Conservation (phyloP, 1,140 invertebrate genomes). For the Goniozus legneri region DNA sequence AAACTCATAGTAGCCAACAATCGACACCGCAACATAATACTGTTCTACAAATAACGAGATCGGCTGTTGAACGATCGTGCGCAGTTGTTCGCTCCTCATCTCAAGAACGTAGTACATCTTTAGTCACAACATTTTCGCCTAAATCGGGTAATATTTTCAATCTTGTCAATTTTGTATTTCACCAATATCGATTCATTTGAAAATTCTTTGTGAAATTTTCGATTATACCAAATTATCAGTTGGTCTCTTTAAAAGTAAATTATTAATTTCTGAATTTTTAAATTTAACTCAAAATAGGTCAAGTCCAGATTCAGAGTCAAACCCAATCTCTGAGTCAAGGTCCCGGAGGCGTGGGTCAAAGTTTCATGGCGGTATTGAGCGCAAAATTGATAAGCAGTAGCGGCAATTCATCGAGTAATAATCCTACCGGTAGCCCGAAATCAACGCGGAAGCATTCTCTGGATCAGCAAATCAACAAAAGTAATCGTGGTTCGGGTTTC, state of each 20-base stretch:
- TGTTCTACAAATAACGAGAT: conserved; percentile 35
- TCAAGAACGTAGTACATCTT: too few relatives aligned
- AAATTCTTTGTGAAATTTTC: too few relatives aligned
- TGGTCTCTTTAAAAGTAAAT: too few relatives aligned
- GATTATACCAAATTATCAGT: conserved; percentile 52
- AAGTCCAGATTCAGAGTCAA: conserved; percentile 38
- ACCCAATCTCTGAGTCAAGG: conserved; percentile 33
- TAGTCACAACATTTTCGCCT: too few relatives aligned
- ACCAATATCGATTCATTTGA: too few relatives aligned
- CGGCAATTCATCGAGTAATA: conserved; percentile 34
- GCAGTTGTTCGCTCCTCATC: conserved; percentile 26
- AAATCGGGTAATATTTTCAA: too few relatives aligned
- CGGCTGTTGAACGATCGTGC: conserved; percentile 33
- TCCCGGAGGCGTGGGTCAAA: conserved; percentile 57
- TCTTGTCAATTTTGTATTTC: too few relatives aligned
- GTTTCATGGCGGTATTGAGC: conserved; percentile 69
- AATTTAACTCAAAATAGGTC: conserved; percentile 30
- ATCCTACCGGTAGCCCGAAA: conserved; percentile 43
- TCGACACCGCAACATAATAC: conserved; percentile 15
- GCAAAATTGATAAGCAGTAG: conserved; percentile 63
- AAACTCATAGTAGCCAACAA: conserved; percentile 22
- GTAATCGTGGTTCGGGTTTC: conserved; percentile 58
- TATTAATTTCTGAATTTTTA: too few relatives aligned
- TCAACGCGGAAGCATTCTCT: conserved; percentile 31
- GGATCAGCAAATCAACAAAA: conserved; percentile 32